Base-by-base conservation (phyloP, 2,888 invertebrate species). In the Oasisia sp. region DNA sequence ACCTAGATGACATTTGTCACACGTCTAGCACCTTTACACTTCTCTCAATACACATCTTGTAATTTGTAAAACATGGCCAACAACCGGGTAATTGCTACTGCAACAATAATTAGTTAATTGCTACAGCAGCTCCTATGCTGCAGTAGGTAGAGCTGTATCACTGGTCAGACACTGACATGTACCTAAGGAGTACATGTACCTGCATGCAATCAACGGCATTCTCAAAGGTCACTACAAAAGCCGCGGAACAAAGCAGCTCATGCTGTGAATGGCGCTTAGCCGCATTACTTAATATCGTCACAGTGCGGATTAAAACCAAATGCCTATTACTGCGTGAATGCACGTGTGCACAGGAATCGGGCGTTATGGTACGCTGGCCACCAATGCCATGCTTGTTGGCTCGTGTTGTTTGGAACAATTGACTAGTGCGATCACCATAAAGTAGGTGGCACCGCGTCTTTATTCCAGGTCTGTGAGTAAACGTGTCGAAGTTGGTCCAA, bases 21-120 rank as follows among this genome's bases (percentile, higher is more conserved):
- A 58, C 5, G 58, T 58, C 58, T 58, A 58, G 14, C 27, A 27
- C n/a, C 27, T 14, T 7, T 74, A 74, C 74, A 74, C 74, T 27
- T 27, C 74, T 50, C 14, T 74, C 74, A 74, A 27, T 74, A n/a
- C 27, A 74, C 74, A 74, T 74, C 74, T 74, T 19, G 74, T 74
- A 74, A 74, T 74, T 74, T 74, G 74, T 74, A 74, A 74, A 74
- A 74, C 74, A 74, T 74, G 74, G n/a, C 27, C 74, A 74, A 74
- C 19, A 74, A 74, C 74, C 27, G n/a, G 74, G 74, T n/a, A 74
- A 74, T 74, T 74, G 27, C 74, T 74, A 74, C 74, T 74, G 74
- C 27, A 74, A 74, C n/a, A 19, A 74, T 27, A 74, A 74, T 74
- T 74, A 5, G 19, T 74, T 74, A 74, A 74, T 74, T 74, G 27